These are phyloP conservation scores for Heliconius charithonia DNA, from an alignment of 2,888 invertebrate genomes.

Conservation along the genomic window DNA sequence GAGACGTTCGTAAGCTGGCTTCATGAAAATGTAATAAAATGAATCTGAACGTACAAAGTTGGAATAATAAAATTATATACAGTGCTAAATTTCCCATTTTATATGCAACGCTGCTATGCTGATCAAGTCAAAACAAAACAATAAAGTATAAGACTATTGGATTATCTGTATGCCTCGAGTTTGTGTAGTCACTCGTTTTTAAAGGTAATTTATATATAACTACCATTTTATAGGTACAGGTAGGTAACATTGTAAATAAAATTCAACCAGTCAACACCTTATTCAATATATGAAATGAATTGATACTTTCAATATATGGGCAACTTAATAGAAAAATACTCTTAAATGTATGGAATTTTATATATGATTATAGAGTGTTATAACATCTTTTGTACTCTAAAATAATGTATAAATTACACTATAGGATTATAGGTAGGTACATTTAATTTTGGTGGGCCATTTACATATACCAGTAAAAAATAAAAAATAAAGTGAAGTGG, in stretches of 20 bases:
- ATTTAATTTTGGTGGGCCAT: background rate
- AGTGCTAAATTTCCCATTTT: slow-evolving; percentile 27
- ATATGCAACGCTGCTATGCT: slow-evolving; percentile 16
- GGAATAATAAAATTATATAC: slow-evolving; percentile 21
- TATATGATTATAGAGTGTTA: too few relatives aligned
- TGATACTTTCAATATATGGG: too few relatives aligned
- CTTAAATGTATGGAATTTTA: background rate
- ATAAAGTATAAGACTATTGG: slow-evolving; percentile 12
- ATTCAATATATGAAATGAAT: too few relatives aligned
- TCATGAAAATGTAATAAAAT: slow-evolving; percentile 9
- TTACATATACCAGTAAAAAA: background rate
- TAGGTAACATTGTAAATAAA: background rate
- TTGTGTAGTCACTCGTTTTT: background rate
- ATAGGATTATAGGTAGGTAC: background rate
- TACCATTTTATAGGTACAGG: background rate
- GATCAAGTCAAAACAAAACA: slow-evolving; percentile 17
- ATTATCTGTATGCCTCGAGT: background rate
- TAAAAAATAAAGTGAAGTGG: background rate
- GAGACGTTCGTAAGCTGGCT: background rate
- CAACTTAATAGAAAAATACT: too few relatives aligned
- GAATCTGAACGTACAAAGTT: slow-evolving; percentile 29
- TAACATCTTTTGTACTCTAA: too few relatives aligned
- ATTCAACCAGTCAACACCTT: background rate
- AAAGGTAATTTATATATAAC: background rate
- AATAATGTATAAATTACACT: background rate